Base-by-base conservation (phyloP, 1,140 invertebrate species). In the Sinonovacula constricta region DNA sequence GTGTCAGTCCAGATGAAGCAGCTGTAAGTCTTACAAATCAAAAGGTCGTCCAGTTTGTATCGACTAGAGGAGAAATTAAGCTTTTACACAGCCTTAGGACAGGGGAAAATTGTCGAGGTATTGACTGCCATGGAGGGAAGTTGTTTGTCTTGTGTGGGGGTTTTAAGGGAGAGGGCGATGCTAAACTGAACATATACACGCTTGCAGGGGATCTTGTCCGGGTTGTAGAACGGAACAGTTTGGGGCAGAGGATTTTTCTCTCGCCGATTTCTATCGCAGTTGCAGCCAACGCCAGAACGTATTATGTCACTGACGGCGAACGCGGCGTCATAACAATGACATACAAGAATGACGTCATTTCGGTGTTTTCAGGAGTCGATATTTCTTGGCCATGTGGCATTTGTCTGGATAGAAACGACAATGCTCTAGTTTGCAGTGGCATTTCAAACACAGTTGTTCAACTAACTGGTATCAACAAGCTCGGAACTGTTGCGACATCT, bases 61-160 rank as follows among this genome's bases (percentile, higher is more conserved):
- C 34, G 4, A 24, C 67, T n/a, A 39, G 36, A 5, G 36, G 33
- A 1, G 57, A 59, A 36, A 36, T 76, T 34, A 3, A n/a, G 2
- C 63, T 76, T 2, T 56, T 28, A 31, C 49, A 53, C 22, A 57
- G 18, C 26, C 66, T 76, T 12, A 22, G 59, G 14, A 76, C 72
- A 28, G 62, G 51, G 0, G 72, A 76, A 39, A 62, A 34, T n/a
- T 76, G 72, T 49, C 45, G 72, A 3, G 72, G 72, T 54, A 30
- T 76, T 30, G 34, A 39, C n/a, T 76, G 49, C 31, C 31, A 76
- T 49, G 34, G 45, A n/a, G 62, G 51, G 18, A 26, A 57, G 2
- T 49, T 76, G 15, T 76, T 34, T 76, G 72, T 76, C 22, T 62
- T 67, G 24, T 76, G 72, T 31, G 72, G 72, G n/a, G 72, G 72